Base-by-base conservation (phyloP, 2,888 invertebrate genomes). In the Macrosiphum euphorbiae region DNA sequence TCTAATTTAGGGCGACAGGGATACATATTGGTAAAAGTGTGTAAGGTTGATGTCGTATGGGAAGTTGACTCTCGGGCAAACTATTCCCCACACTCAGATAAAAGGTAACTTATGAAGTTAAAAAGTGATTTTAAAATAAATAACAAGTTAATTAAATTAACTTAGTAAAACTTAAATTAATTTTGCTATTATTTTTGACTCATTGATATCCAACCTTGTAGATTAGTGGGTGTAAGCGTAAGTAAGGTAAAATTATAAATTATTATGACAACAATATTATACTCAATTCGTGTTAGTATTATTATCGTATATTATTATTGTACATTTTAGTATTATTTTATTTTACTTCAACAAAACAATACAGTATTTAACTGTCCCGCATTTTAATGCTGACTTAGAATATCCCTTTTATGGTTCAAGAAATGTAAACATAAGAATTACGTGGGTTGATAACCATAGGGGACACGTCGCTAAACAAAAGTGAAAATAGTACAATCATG, bases 341-440 rank as follows among this genome's bases (percentile, higher is more conserved):
- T 86, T 86, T 86, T 47, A 55, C 8, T 16, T 44, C 1, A 26
- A 47, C 24, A 20, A 50, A 67, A 90, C 50, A 78, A 50, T 67
- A 90, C 26, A 58, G 5, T 58, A 44, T 58, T 90, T 78, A 90
- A 78, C 67, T 50, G 26, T 90, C 90, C 67, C 50, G n/a, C 35
- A 78, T 90, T 90, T 78, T 50, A 90, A 90, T 90, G 90, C 47
- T 24, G 47, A 47, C 50, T 24, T 35, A n/a, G n/a, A 67, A 50
- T 50, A 90, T 90, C 90, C 13, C 2, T 78, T 78, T 90, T 50
- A 44, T 5, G 67, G 61, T 20, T 47, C 67, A 47, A 35, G 35
- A 41, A 50, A 50, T 78, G 90, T 90, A 90, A 90, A 90, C 90
- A 78, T 35, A 78, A 26, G 90, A 90, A 90, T 67, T 90, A 90